These are phyloP conservation scores for Bombus balteatus DNA, from an alignment of 1,140 invertebrate genomes.

Conservation along the genomic window DNA sequence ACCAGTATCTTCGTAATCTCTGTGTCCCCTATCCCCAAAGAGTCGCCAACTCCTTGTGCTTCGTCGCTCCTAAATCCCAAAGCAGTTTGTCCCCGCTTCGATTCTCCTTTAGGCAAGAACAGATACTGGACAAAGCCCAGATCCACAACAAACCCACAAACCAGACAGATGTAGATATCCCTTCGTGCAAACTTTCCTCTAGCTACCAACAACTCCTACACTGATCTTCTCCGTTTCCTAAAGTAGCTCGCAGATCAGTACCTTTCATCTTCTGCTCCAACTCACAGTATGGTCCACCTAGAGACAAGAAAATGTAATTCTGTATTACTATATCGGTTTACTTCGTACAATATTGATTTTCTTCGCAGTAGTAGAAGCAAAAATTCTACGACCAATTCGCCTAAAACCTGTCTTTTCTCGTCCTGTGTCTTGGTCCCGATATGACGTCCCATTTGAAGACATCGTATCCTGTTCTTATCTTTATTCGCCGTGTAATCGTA, in stretches of 20 bases:
- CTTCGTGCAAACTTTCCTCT: neutral
- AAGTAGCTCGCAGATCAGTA: neutral
- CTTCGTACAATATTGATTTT: neutral
- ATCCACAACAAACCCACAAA: no score
- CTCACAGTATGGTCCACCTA: neutral
- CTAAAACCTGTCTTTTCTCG: neutral
- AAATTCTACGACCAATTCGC: neutral
- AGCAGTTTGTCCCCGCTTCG: no score
- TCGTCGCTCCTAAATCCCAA: neutral
- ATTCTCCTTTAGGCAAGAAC: neutral
- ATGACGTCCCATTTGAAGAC: conserved; percentile 8
- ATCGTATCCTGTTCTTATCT: neutral
- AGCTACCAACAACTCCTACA: no score
- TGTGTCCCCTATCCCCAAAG: neutral
- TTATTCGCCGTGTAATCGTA: conserved; percentile 23
- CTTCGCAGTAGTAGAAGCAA: neutral
- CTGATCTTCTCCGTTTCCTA: no score
- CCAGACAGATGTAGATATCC: neutral
- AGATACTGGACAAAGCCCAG: neutral
- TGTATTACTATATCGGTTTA: neutral
- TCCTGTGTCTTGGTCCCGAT: neutral
- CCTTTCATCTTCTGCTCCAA: neutral
- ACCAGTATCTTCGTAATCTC: neutral
- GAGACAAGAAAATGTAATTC: neutral
- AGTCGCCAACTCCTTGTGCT: neutral